phyloP scores from a whole-genome alignment of 2,797 vertebrate genomes.

The Gallinago stenura region DNA sequence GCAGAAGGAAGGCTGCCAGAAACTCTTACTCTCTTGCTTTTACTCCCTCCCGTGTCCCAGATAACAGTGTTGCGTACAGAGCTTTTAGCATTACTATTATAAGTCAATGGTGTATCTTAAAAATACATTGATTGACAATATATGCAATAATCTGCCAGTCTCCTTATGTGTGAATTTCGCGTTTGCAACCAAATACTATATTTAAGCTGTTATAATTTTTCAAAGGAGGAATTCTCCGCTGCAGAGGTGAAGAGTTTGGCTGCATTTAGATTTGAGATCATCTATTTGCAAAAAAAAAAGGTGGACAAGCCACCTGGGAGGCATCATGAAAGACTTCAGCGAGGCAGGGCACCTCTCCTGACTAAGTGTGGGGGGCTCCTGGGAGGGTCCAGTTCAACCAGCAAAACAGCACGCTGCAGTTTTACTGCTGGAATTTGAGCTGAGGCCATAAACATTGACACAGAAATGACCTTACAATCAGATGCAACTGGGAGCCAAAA shows the following conservation, averaged over 20 bases:
- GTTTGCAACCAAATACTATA: slow-evolving; percentile 76
- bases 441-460: background rate
- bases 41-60: slow-evolving; percentile 31
- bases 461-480: slow-evolving; percentile 28
- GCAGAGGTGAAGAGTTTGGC: slow-evolving; percentile 57
- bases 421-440: slow-evolving; percentile 29
- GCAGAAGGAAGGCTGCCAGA: background rate
- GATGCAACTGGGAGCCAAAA: background rate
- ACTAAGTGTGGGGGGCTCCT: background rate
- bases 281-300: background rate
- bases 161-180: slow-evolving; percentile 73
- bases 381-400: background rate
- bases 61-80: background rate
- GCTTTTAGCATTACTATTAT: slow-evolving; percentile 60
- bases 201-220: slow-evolving; percentile 75
- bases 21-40: background rate
- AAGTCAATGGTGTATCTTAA: slow-evolving; percentile 71
- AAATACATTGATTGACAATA: slow-evolving; percentile 77
- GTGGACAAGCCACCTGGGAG: background rate
- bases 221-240: slow-evolving; percentile 74
- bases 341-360: background rate
- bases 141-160: slow-evolving; percentile 74
- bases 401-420: background rate
- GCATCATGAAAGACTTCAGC: background rate
- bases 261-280: background rate